A percentile compares a stretch with the other conserved stretches of the same genome.
These are phyloP conservation scores for Tinamus guttatus DNA, from an alignment of 2,113 vertebrate species.

Conservation along the genomic window DNA sequence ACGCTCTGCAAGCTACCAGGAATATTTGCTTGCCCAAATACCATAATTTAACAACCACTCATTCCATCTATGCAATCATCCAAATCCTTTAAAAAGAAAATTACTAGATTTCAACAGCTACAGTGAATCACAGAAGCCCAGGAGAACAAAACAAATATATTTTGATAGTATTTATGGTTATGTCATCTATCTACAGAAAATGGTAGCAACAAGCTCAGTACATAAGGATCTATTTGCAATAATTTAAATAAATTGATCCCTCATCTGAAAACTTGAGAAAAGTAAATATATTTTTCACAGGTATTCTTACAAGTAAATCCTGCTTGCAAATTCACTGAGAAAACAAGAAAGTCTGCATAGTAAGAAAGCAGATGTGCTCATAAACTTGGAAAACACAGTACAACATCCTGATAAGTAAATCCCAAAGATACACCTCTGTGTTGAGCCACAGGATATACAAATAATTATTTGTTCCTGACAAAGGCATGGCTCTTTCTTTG, in stretches of 20 bases:
- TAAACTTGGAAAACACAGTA: not conserved
- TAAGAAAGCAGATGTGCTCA: not conserved
- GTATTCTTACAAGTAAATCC: not conserved
- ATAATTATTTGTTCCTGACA: not conserved
- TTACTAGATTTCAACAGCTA: not conserved
- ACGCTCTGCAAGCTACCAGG: not conserved
- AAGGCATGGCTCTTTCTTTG: not conserved
- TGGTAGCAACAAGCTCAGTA: not conserved
- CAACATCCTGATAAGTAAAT: not conserved
- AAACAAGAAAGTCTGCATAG: not conserved
- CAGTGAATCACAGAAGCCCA: not conserved
- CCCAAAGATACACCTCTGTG: not conserved
- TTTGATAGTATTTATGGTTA: not conserved
- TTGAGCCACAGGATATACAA: not conserved
- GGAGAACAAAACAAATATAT: not conserved
- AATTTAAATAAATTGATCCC: not conserved
- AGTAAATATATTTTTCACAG: not conserved
- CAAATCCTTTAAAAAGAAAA: conserved; percentile 3
- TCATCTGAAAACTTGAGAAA: not conserved
- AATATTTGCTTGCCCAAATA: not conserved
- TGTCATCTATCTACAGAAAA: not conserved
- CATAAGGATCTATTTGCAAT: not conserved
- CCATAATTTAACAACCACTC: not conserved
- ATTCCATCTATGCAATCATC: not conserved
- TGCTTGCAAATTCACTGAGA: not conserved